Conservation (phyloP, 2,113 vertebrate genomes). For the Odocoileus hemionus region DNA sequence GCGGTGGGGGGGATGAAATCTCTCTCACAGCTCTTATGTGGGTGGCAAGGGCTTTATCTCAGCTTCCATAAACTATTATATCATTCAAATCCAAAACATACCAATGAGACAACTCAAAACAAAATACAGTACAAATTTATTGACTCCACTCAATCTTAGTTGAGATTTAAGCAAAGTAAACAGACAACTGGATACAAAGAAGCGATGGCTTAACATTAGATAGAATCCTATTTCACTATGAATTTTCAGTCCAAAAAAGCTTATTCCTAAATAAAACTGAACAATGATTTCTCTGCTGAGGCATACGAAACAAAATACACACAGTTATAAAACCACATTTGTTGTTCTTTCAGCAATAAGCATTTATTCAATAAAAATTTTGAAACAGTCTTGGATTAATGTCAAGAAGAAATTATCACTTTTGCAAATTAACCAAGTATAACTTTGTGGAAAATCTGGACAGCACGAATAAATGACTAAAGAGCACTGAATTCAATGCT, state of each 20-base stretch:
- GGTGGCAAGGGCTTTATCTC: background rate
- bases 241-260: slow-evolving; percentile 74
- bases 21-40: background rate
- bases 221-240: slow-evolving; percentile 70
- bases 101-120: slow-evolving; percentile 66
- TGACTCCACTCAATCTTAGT: slow-evolving; percentile 80
- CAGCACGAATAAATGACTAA: background rate
- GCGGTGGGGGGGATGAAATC: background rate
- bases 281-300: slow-evolving; percentile 64
- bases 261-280: slow-evolving; percentile 71
- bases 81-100: background rate
- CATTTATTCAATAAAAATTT: slow-evolving; percentile 57
- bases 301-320: slow-evolving; percentile 62
- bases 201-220: slow-evolving; percentile 79
- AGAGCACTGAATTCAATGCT: background rate
- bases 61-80: background rate
- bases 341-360: slow-evolving; percentile 53
- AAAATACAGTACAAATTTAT: slow-evolving; percentile 84
- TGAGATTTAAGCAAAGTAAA: slow-evolving; percentile 82
- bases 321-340: slow-evolving; percentile 68
- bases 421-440: slow-evolving; percentile 45
- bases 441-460: background rate
- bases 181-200: slow-evolving; percentile 79
- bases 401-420: slow-evolving; percentile 47
- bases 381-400: slow-evolving; percentile 63